phyloP scores from a whole-genome alignment of 2,888 invertebrate genomes.

The Pycnomerus fuliginosus region DNA sequence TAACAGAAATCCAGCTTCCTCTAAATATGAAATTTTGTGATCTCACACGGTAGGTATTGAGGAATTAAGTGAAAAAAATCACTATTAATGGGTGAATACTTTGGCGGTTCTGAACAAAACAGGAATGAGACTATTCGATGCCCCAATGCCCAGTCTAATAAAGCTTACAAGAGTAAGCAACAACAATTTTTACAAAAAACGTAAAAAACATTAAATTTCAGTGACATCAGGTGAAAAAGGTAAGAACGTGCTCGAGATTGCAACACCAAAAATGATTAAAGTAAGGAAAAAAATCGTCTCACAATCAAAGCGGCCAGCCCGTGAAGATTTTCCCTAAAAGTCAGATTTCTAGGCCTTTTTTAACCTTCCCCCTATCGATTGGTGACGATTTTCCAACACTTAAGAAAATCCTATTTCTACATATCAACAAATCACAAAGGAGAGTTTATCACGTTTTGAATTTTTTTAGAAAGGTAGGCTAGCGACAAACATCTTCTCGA shows the following conservation, averaged over 20 bases:
- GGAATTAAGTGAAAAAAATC: too few relatives aligned
- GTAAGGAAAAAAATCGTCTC: too few relatives aligned
- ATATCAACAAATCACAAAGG: conserved; percentile 49
- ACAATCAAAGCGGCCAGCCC: conserved; percentile 5
- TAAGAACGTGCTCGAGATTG: too few relatives aligned
- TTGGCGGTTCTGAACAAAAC: too few relatives aligned
- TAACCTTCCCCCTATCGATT: conserved; percentile 5
- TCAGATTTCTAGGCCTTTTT: conserved; percentile 13
- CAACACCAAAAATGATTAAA: not conserved
- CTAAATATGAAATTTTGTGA: too few relatives aligned
- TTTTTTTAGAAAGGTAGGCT: conserved; percentile 83
- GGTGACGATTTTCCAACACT: conserved; percentile 6
- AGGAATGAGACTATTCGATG: too few relatives aligned
- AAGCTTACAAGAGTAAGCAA: conserved; percentile 18
- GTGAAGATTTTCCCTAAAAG: not conserved
- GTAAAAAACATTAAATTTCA: too few relatives aligned
- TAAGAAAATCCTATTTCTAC: conserved; percentile 14
- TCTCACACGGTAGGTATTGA: too few relatives aligned
- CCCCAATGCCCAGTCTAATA: too few relatives aligned
- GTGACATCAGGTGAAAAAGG: too few relatives aligned
- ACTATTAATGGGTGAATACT: too few relatives aligned
- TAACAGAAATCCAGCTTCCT: too few relatives aligned
- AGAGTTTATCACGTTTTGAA: conserved; percentile 47
- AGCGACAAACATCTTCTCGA: conserved; percentile 94
- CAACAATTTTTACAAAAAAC: conserved; percentile 23